Conservation (phyloP, 2,113 vertebrate genomes). For the Motacilla alba region DNA sequence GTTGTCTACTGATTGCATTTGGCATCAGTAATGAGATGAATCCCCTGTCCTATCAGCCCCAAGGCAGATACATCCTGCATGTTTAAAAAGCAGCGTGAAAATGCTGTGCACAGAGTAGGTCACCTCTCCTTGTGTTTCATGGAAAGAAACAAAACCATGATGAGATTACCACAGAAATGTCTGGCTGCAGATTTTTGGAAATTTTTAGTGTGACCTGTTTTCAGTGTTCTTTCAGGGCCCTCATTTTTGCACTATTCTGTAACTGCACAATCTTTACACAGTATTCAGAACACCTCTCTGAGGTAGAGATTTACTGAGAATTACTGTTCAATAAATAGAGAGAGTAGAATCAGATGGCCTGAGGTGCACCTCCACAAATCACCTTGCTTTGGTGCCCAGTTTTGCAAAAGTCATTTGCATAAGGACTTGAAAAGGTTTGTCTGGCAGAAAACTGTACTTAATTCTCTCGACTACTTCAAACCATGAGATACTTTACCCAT, state of each 20-base stretch:
- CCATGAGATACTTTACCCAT: neutral
- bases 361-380: neutral
- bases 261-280: neutral
- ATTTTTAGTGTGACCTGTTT: neutral
- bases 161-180: neutral
- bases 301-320: neutral
- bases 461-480: neutral
- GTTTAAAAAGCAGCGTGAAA: neutral
- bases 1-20: conserved; percentile 48
- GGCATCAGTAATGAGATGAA: conserved; percentile 48
- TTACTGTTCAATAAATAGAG: neutral
- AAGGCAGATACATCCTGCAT: conserved; percentile 15
- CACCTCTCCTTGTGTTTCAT: neutral
- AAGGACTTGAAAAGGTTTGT: neutral
- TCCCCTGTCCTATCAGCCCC: neutral
- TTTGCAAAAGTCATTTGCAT: neutral
- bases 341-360: neutral
- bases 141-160: neutral
- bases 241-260: neutral
- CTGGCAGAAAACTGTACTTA: neutral
- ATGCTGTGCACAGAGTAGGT: neutral
- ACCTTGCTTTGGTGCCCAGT: neutral
- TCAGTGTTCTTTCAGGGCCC: neutral
- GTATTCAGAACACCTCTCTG: neutral
- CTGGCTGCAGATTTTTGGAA: neutral